Evolutionary conservation across 2,888 invertebrate genomes (phyloP), one percentile per base, ranked within the genome.

Genomic region (Sicus ferrugineus): DNA sequence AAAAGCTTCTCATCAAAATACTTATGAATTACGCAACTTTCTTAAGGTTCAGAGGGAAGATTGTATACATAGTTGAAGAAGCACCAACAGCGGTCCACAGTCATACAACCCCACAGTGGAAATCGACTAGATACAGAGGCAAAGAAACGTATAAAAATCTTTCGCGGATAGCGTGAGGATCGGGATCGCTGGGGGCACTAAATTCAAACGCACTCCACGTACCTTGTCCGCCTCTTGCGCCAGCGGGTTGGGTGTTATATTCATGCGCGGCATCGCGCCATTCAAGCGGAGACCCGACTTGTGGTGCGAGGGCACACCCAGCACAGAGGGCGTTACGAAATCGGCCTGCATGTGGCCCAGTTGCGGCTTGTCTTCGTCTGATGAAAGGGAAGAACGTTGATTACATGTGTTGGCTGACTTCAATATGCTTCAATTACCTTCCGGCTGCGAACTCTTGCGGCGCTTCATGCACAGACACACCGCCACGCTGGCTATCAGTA

Each of bases 211-310:
- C 7, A 46, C 21, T 50, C 3, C 7, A 70, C 76, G 70, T 74
- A 81, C 81, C 84, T 85, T 85, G 66, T 85, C 85, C 28, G 80
- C 80, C 59, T 85, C 85, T 71, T 84, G 82, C 0, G 85, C 84
- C 69, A 86, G 75, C 0, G 86, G 86, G 78, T 86, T 86, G 3
- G 86, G 79, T 2, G 85, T 85, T 28, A 86, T 86, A 69, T 86
- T 86, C 82, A 86, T 85, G 70, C 85, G 80, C 0, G 83, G 83
- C 68, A 83, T 78, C 5, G 83, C 83, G 5, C 84, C 85, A 69
- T 85, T 85, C 52, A 84, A 73, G 11, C 85, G 81, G 62, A 84
- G 81, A 59, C 72, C 74, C 0, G 74, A 73, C 28, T 78, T 75
- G 64, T 84, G 82, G 73, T 82, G 83, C 56, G 78, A 75, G 2